Evolutionary conservation across 2,113 vertebrate species (phyloP).

Genomic region (Lycocorax pyrrhopterus): DNA sequence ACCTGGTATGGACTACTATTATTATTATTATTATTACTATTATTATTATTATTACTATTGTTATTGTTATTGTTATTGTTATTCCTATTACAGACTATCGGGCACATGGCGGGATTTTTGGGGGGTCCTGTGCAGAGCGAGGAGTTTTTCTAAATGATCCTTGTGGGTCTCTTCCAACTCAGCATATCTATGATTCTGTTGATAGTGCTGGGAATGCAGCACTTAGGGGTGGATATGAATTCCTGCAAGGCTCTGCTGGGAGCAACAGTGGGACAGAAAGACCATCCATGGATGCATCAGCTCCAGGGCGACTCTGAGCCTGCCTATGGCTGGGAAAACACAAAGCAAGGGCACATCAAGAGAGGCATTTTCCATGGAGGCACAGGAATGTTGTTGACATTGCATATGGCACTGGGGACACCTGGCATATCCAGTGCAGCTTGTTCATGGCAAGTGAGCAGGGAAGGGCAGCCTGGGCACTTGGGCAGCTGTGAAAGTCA

Average conservation of each 20-base stretch:
- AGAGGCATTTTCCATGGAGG: background rate
- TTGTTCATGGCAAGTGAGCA: rapidly evolving
- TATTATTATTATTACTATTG: background rate
- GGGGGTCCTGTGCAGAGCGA: background rate
- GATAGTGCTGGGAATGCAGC: background rate
- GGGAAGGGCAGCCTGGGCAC: background rate
- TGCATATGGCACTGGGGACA: rapidly evolving
- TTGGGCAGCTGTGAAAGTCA: background rate
- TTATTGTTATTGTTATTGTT: background rate
- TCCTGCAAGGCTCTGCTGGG: background rate
- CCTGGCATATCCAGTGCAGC: background rate
- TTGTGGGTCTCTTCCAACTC: background rate
- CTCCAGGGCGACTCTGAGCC: background rate
- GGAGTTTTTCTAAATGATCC: background rate
- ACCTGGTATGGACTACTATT: background rate
- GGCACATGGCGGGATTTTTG: background rate
- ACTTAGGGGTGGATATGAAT: background rate
- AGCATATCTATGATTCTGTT: background rate
- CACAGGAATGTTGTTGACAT: background rate
- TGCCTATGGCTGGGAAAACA: background rate
- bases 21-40: background rate
- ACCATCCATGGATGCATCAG: background rate
- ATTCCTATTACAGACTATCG: background rate
- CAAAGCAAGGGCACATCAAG: background rate
- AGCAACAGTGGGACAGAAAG: background rate